Base-by-base conservation (phyloP, 2,888 invertebrate species). In the Horisme vitalbata region DNA sequence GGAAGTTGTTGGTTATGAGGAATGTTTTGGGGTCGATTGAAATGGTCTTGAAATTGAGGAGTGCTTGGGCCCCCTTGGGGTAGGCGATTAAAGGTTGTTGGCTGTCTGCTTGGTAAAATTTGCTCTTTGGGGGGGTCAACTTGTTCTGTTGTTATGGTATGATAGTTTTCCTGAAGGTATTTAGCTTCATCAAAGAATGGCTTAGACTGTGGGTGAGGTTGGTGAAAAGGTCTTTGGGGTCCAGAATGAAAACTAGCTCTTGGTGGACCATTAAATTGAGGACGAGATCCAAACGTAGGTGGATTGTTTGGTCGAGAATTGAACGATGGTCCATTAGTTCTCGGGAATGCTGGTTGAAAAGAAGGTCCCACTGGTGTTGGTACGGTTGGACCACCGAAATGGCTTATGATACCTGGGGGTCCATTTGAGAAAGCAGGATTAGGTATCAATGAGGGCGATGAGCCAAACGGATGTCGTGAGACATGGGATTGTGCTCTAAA, bases 151-250 rank as follows among this genome's bases (percentile, higher is more conserved):
- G 89, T 89, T 35, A 90, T 90, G 2, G 90, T 90, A 45, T 90
- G 90, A 53, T 90, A 90, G 55, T 90, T 90, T 63, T 90, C 89
- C 68, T 90, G 90, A 39, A 90, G 72, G 57, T 90, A 90, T 69
- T 90, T 90, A 1, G 88, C 76, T 65, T 90, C 90, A 43, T 90
- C 89, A 50, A 90, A 90, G 63, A 77, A 89, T 27, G 71, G 68
- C 46, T 86, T 84, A 9, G 76, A 61, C 58, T 82, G 84, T 23
- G 79, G 67, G 41, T 75, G 75, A 39, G 77, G 76, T 56, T 75
- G 78, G 52, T 83, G 81, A 67, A 91, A 91, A 6, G 92, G 91
- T 59, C 91, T 83, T 66, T 91, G 91, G 8, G 91, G 83, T 55
- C 91, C 91, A 12, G 91, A 79, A 61, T 89, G 86, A 60, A 90